These are phyloP conservation scores for Tortricodes alternella DNA, from an alignment of 2,888 invertebrate species.

Conservation along the genomic window DNA sequence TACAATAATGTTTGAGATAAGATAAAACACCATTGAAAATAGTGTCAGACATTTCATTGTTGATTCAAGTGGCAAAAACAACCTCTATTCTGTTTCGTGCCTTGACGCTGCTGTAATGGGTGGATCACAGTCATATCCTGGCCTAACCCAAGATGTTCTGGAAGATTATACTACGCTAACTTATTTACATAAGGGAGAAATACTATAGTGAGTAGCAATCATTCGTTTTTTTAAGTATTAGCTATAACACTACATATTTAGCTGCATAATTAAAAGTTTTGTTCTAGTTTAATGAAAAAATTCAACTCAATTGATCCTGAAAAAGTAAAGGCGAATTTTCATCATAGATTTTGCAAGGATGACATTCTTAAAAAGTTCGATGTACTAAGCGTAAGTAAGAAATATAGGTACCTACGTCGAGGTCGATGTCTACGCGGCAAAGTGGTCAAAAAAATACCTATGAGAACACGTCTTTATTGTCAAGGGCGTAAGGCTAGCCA, in stretches of 20 bases:
- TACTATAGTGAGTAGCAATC: slow-evolving; percentile 80
- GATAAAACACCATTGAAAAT: slow-evolving; percentile 15
- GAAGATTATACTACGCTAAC: slow-evolving; percentile 84
- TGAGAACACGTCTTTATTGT: too few species aligned
- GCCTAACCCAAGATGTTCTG: slow-evolving; percentile 80
- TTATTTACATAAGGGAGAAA: slow-evolving; percentile 84
- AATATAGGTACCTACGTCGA: too few species aligned
- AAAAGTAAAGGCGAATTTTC: slow-evolving; percentile 64
- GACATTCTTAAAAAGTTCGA: slow-evolving; percentile 84
- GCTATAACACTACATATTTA: background rate
- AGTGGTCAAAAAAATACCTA: too few species aligned
- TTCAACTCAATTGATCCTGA: slow-evolving; percentile 76
- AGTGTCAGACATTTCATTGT: slow-evolving; percentile 12
- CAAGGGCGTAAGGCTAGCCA: too few species aligned
- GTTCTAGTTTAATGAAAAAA: slow-evolving; percentile 81
- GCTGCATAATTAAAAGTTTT: background rate
- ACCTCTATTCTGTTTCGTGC: background rate
- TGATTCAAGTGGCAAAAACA: slow-evolving; percentile 10
- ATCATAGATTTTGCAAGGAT: slow-evolving; percentile 77
- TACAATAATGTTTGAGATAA: slow-evolving; percentile 11
- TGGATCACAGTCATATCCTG: slow-evolving; percentile 65
- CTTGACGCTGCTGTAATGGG: slow-evolving; percentile 67
- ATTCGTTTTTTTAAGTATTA: background rate
- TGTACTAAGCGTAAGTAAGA: slow-evolving; percentile 82
- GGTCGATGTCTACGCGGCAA: too few species aligned